phyloP scores from a whole-genome alignment of 2,113 vertebrate genomes.

The Pollimyrus isidori region DNA sequence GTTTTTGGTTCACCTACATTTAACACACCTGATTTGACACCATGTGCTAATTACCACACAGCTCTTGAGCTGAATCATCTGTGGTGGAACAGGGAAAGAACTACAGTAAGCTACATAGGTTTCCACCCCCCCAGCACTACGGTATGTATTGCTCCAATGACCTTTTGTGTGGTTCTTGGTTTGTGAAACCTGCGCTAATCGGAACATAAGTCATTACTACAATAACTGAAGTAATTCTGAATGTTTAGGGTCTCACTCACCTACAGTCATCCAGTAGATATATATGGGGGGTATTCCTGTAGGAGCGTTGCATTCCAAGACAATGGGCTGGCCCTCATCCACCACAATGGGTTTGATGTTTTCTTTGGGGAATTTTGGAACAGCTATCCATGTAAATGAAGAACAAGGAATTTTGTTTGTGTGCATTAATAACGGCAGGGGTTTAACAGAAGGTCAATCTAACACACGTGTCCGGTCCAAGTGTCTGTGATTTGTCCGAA shows the following conservation, averaged over 20 bases:
- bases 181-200: neutral
- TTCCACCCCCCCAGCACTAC: too few species aligned
- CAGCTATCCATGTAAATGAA: conserved; percentile 54
- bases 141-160: neutral
- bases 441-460: neutral
- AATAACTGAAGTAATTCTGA: neutral
- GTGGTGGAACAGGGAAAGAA: too few species aligned
- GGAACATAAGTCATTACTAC: neutral
- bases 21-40: too few species aligned
- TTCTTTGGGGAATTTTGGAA: conserved; percentile 93
- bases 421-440: neutral
- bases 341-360: conserved; percentile 77
- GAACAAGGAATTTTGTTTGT: neutral
- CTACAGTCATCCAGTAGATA: conserved; percentile 96
- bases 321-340: conserved; percentile 78
- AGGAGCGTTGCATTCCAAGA: conserved; percentile 79
- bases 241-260: conserved; percentile 55
- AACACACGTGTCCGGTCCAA: neutral
- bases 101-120: too few species aligned
- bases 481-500: neutral
- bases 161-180: neutral
- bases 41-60: too few species aligned
- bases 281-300: conserved; percentile 83
- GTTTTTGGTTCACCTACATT: too few species aligned
- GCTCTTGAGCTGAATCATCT: too few species aligned